phyloP scores from a whole-genome alignment of 2,888 invertebrate species.

The Dexiosoma caninum region DNA sequence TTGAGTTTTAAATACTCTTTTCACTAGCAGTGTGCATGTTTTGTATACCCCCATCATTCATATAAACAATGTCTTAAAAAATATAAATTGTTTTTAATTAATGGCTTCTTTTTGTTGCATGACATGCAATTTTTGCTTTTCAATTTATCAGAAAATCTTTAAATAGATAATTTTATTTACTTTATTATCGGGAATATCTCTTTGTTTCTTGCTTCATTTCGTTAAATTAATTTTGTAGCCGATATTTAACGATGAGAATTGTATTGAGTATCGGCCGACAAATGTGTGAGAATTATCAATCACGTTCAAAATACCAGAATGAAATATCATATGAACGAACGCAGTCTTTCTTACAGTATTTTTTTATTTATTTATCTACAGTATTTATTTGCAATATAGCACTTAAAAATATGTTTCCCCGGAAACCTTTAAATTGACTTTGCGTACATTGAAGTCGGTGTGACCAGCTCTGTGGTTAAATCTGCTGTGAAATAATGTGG shows the following conservation, averaged over 20 bases:
- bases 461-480: too few species aligned
- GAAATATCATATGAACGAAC: too few species aligned
- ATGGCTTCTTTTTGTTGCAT: not conserved
- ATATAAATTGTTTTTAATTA: not conserved
- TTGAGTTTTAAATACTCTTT: not conserved
- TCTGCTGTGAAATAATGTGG: too few species aligned
- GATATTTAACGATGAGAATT: too few species aligned
- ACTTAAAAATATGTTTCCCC: too few species aligned
- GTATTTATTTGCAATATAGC: too few species aligned
- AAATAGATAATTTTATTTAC: not conserved
- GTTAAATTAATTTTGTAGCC: not conserved
- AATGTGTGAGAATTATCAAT: not conserved
- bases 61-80: not conserved
- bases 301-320: not conserved
- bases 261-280: not conserved
- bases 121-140: not conserved
- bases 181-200: not conserved
- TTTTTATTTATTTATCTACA: too few species aligned
- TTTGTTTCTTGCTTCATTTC: not conserved
- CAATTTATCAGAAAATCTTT: slow-evolving; percentile 6
- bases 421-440: too few species aligned
- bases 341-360: too few species aligned
- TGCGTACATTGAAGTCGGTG: too few species aligned
- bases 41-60: not conserved
- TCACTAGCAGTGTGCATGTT: not conserved